Percentiles rank a stretch among this genome's conserved stretches.
phyloP scores from a whole-genome alignment of 2,797 vertebrate genomes.

The Microtus agrestis region DNA sequence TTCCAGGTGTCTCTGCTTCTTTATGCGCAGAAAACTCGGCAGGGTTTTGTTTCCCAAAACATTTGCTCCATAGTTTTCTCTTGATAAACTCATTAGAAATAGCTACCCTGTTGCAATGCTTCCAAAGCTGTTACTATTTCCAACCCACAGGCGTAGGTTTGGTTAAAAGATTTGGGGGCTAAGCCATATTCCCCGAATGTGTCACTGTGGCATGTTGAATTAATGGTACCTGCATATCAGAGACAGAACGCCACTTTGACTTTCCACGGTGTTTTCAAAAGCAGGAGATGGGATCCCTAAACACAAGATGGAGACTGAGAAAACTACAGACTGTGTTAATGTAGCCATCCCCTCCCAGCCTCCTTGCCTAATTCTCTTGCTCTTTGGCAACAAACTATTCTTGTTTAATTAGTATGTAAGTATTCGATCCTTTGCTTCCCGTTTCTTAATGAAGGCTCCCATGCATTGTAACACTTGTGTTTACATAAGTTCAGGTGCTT shows the following conservation, averaged over 20 bases:
- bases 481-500: background rate
- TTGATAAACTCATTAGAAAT: constrained; percentile 2
- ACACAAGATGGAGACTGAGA: background rate
- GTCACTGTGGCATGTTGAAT: background rate
- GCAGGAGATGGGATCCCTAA: background rate
- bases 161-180: background rate
- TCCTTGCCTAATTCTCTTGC: background rate
- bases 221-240: background rate
- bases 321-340: background rate
- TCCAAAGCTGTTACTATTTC: background rate
- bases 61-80: constrained; percentile 6
- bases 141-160: background rate
- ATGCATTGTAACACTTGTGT: background rate
- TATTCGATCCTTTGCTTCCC: background rate
- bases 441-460: background rate
- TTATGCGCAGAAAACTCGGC: background rate
- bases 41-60: constrained; percentile 5
- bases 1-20: background rate
- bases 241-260: background rate
- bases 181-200: background rate
- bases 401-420: background rate
- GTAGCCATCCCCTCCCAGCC: background rate
- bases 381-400: background rate
- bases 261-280: background rate
- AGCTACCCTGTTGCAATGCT: background rate